Percentiles rank a stretch among this genome's conserved stretches.
These are phyloP conservation scores for Siniperca chuatsi DNA, from an alignment of 2,113 vertebrate genomes.

Conservation along the genomic window DNA sequence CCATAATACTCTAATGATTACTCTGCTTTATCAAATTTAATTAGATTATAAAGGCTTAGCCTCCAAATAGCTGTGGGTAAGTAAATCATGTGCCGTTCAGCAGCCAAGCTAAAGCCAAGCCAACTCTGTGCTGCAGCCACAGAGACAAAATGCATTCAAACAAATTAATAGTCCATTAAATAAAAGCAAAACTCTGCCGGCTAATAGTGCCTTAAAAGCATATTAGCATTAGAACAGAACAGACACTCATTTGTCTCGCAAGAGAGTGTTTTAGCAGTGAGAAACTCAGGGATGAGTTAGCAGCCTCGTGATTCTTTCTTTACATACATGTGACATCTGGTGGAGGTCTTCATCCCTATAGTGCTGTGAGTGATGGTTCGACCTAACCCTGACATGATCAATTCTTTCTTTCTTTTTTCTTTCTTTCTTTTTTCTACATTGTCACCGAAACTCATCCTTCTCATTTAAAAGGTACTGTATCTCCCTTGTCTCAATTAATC, in stretches of 20 bases:
- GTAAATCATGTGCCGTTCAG: slow-evolving; percentile 58
- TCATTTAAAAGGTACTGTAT: slow-evolving; percentile 82
- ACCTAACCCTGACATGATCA: slow-evolving; percentile 68
- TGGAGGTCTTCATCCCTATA: slow-evolving; percentile 60
- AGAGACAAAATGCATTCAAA: slow-evolving; percentile 73
- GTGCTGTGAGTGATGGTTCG: slow-evolving; percentile 62
- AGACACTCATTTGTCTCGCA: slow-evolving; percentile 64
- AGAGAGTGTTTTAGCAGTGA: slow-evolving; percentile 48
- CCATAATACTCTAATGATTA: slow-evolving; percentile 71
- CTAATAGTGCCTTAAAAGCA: slow-evolving; percentile 75
- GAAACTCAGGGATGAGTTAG: slow-evolving; percentile 40
- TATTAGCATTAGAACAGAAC: slow-evolving; percentile 72
- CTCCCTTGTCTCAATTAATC: slow-evolving; percentile 77
- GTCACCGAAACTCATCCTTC: slow-evolving; percentile 78
- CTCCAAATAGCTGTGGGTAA: slow-evolving; percentile 61
- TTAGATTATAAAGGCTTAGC: slow-evolving; percentile 71
- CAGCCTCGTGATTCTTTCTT: slow-evolving; percentile 46
- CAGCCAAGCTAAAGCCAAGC: slow-evolving; percentile 57
- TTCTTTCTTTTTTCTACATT: slow-evolving; percentile 48
- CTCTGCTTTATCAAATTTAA: slow-evolving; percentile 75
- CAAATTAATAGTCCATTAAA: slow-evolving; percentile 84
- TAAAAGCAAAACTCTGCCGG: slow-evolving; percentile 67
- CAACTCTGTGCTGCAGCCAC: slow-evolving; percentile 54
- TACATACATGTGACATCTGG: slow-evolving; percentile 59
- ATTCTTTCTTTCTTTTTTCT: slow-evolving; percentile 41